These are phyloP conservation scores for Tribolium freemani DNA, from an alignment of 2,888 invertebrate genomes.

Conservation along the genomic window DNA sequence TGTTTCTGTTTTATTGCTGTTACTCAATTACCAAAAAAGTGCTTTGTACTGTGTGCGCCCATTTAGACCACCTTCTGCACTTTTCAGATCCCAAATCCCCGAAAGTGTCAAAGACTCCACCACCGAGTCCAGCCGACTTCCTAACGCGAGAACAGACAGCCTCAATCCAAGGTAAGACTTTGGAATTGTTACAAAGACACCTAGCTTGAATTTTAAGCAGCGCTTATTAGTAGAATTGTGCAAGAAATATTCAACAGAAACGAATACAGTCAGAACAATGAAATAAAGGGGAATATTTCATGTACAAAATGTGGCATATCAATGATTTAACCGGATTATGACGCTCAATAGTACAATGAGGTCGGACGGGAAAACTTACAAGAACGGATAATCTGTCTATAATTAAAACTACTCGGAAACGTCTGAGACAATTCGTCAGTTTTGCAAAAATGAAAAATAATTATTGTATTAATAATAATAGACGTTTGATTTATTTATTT, in stretches of 20 bases:
- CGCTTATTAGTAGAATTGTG: constrained; percentile 50
- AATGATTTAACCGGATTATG: constrained; percentile 48
- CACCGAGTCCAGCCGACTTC: constrained; percentile 80
- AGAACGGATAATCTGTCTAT: constrained; percentile 19
- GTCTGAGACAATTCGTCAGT: not conserved
- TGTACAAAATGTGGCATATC: constrained; percentile 63
- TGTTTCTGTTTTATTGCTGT: not conserved
- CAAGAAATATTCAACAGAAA: constrained; percentile 46
- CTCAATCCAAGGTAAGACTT: constrained; percentile 65
- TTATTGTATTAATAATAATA: too few relatives aligned
- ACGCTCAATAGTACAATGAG: constrained; percentile 29
- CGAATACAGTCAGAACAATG: not conserved
- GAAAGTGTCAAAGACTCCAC: constrained; percentile 78
- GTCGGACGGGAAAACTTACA: constrained; percentile 58
- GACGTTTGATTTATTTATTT: not conserved
- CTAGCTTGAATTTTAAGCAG: constrained; percentile 48
- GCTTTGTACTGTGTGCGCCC: not conserved
- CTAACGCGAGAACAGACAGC: constrained; percentile 70
- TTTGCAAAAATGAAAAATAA: not conserved
- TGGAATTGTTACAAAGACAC: constrained; percentile 29
- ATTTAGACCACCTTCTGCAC: not conserved
- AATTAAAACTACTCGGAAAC: not conserved
- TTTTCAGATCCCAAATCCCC: constrained; percentile 74
- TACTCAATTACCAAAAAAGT: not conserved
- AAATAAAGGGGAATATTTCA: constrained; percentile 49